phyloP scores from a whole-genome alignment of 1,140 invertebrate species.

The Lepidotrigona ventralis region DNA sequence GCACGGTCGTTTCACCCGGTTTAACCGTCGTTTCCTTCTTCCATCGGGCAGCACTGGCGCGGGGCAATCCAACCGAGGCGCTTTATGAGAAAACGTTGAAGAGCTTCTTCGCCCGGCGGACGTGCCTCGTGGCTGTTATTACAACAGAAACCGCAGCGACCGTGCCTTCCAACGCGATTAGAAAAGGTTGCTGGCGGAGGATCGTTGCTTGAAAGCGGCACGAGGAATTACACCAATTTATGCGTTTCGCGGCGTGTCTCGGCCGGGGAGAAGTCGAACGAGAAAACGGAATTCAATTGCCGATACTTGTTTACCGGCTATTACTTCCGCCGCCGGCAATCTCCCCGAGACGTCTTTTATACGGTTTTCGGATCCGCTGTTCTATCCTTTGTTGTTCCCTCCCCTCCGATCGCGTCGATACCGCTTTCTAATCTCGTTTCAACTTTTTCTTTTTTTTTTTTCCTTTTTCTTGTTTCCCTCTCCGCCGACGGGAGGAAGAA shows the following conservation, averaged over 20 bases:
- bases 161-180: constrained; percentile 50
- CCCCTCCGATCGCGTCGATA: not conserved
- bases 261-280: constrained; percentile 28
- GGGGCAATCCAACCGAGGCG: constrained; percentile 57
- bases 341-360: constrained; percentile 48
- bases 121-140: constrained; percentile 71
- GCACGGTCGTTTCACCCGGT: not conserved
- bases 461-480: not conserved
- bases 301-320: constrained; percentile 7
- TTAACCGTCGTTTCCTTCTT: constrained; percentile 33
- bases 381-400: not conserved
- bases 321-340: constrained; percentile 46
- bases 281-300: constrained; percentile 20
- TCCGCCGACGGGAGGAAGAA: not conserved
- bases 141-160: constrained; percentile 66
- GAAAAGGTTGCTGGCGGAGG: constrained; percentile 50
- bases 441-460: not conserved
- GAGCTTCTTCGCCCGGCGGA: constrained; percentile 64
- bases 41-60: constrained; percentile 28
- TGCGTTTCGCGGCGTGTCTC: constrained; percentile 52
- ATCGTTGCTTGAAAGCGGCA: constrained; percentile 47
- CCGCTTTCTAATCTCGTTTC: constrained; percentile 40
- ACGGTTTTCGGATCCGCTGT: not conserved
- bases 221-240: constrained; percentile 73
- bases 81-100: constrained; percentile 72